Evolutionary conservation across 1,140 invertebrate species (phyloP).

Genomic region (Argopecten irradians): DNA sequence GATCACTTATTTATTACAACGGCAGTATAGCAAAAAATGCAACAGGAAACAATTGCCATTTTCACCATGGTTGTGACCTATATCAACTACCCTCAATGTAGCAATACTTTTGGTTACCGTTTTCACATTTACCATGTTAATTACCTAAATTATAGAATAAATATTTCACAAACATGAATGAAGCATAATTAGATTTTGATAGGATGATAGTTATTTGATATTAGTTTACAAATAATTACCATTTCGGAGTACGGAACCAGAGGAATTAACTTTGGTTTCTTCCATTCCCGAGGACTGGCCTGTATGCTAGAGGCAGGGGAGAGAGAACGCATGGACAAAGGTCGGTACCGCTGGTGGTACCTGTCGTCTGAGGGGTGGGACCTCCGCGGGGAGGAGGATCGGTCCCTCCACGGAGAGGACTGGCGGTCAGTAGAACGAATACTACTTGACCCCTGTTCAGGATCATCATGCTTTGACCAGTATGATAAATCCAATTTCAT

Average conservation of each 20-base stretch:
- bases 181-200: no score
- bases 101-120: no score
- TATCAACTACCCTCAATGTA: no score
- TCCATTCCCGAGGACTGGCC: not conserved
- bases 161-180: no score
- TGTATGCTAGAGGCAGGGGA: not conserved
- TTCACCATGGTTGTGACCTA: no score
- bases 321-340: not conserved
- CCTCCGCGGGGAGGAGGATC: not conserved
- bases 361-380: not conserved
- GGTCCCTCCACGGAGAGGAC: not conserved
- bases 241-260: slow-evolving; percentile 11
- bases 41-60: no score
- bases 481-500: slow-evolving; percentile 15
- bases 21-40: no score
- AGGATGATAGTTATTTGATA: no score
- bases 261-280: not conserved
- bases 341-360: not conserved
- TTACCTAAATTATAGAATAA: no score
- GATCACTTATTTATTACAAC: no score
- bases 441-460: not conserved
- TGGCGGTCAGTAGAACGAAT: not conserved
- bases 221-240: not conserved
- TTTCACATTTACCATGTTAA: no score
- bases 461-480: slow-evolving; percentile 12